Conservation (phyloP, 2,888 invertebrate genomes). For the Melanophora roralis region DNA sequence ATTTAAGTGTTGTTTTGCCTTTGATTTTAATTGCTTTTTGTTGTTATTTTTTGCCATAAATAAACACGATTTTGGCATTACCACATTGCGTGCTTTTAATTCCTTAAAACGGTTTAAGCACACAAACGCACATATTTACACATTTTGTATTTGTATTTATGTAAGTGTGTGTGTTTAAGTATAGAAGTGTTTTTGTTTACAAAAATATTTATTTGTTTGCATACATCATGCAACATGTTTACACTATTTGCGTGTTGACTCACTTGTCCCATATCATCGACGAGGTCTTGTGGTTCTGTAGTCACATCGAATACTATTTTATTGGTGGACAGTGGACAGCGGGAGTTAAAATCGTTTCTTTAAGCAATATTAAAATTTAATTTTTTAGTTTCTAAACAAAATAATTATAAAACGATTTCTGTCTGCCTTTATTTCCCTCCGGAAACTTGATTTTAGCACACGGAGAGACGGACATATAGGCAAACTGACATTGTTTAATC, state of each 20-base stretch:
- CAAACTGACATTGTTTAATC: no score
- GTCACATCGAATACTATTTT: slow-evolving; percentile 13
- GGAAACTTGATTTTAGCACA: no score
- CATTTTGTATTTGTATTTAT: neutral
- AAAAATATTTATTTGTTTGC: slow-evolving; percentile 16
- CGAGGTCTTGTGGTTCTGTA: slow-evolving; percentile 53
- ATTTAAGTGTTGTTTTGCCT: slow-evolving; percentile 21
- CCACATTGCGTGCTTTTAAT: slow-evolving; percentile 61
- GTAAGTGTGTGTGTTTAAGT: neutral
- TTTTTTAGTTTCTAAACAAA: no score
- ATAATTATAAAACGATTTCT: no score
- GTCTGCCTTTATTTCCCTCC: no score
- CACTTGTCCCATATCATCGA: slow-evolving; percentile 32
- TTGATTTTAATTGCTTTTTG: slow-evolving; percentile 12
- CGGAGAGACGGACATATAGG: no score
- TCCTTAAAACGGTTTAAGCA: slow-evolving; percentile 39
- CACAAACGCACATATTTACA: neutral
- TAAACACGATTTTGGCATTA: slow-evolving; percentile 60
- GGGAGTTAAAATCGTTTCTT: no score
- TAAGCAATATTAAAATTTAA: no score
- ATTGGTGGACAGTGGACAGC: neutral
- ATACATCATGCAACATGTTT: slow-evolving; percentile 46
- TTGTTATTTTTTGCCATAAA: slow-evolving; percentile 26
- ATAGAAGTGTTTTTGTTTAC: slow-evolving; percentile 11
- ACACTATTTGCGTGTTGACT: slow-evolving; percentile 50